These are phyloP conservation scores for Isurus oxyrinchus DNA, from an alignment of 2,113 vertebrate genomes.

Conservation along the genomic window DNA sequence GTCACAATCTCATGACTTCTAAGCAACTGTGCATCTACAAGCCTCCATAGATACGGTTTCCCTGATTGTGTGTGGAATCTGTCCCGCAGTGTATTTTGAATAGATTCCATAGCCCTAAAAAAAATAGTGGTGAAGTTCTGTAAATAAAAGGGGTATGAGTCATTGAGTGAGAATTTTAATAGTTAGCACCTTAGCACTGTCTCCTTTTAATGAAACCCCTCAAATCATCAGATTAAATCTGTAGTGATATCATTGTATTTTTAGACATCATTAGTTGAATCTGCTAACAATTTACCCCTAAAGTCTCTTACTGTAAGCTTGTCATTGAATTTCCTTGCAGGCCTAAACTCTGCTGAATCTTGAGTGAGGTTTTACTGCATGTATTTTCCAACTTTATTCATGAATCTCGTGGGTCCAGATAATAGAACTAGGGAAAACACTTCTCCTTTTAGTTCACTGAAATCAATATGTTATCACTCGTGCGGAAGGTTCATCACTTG, in stretches of 20 bases:
- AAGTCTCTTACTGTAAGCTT: background rate
- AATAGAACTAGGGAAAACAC: background rate
- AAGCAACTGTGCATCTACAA: background rate
- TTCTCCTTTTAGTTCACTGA: background rate
- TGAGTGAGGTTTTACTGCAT: background rate
- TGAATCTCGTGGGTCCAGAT: background rate
- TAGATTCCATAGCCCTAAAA: background rate
- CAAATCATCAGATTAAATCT: background rate
- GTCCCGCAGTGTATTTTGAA: background rate
- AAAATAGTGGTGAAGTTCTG: background rate
- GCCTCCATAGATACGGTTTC: background rate
- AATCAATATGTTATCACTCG: background rate
- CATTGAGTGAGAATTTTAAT: background rate
- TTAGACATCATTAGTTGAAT: background rate
- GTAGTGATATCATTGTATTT: background rate
- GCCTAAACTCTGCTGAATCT: background rate
- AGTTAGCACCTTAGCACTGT: background rate
- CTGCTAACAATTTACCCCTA: background rate
- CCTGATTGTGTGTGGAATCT: background rate
- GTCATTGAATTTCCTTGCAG: background rate
- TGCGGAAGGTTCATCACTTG: background rate
- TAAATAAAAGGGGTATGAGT: background rate
- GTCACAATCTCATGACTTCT: background rate
- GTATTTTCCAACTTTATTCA: background rate
- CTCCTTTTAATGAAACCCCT: slow-evolving; percentile 5